Conservation (phyloP, 2,797 vertebrate species). For the Lithobates pipiens region DNA sequence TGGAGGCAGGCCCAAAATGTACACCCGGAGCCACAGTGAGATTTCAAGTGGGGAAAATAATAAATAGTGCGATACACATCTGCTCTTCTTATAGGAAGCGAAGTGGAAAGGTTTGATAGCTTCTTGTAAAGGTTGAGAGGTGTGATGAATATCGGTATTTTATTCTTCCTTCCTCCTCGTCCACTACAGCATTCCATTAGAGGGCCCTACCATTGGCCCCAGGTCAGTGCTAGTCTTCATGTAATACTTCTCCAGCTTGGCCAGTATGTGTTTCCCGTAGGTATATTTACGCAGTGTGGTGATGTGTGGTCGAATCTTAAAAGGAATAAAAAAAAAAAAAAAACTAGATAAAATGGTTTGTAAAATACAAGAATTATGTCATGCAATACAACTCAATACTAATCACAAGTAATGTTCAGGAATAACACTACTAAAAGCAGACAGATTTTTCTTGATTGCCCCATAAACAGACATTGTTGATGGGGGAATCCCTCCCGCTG, state of each 20-base stretch:
- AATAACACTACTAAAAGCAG: too few relatives aligned
- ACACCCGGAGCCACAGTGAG: constrained; percentile 80
- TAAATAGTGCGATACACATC: constrained; percentile 72
- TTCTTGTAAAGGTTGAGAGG: constrained; percentile 12
- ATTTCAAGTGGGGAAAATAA: constrained; percentile 84
- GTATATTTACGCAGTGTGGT: constrained; percentile 97
- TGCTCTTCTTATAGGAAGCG: not conserved
- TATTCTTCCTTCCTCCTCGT: constrained; percentile 36
- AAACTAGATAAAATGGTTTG: not conserved
- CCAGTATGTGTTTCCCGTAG: constrained; percentile 97
- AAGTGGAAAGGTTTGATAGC: constrained; percentile 52
- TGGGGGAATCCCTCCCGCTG: too few relatives aligned
- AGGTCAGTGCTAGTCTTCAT: constrained; percentile 96
- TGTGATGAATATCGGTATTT: constrained; percentile 37
- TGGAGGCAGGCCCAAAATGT: constrained; percentile 79
- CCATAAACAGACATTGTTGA: too few relatives aligned
- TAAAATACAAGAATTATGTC: not conserved
- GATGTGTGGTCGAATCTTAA: constrained; percentile 95
- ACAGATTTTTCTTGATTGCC: too few relatives aligned
- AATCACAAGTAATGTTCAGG: too few relatives aligned
- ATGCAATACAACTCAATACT: too few relatives aligned
- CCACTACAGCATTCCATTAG: constrained; percentile 92
- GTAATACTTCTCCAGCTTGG: constrained; percentile 98
- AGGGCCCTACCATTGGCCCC: constrained; percentile 92
- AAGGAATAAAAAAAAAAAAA: constrained; percentile 22